Conservation (phyloP, 2,888 invertebrate species). For the Poecilus cupreus region DNA sequence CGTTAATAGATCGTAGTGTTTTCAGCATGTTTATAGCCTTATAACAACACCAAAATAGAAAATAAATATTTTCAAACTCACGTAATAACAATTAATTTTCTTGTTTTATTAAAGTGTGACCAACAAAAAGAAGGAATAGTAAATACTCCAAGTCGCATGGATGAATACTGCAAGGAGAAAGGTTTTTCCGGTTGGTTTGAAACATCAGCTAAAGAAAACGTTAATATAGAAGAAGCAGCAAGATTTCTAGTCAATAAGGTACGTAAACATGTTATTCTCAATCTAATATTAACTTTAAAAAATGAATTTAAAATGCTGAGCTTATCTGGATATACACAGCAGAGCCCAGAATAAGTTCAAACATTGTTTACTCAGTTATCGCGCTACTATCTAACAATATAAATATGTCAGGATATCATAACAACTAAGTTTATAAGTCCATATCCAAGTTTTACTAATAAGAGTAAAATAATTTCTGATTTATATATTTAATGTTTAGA, state of each 20-base stretch:
- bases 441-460: too few relatives aligned
- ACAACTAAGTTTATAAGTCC: background rate
- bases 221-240: slow-evolving; percentile 97
- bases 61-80: too few relatives aligned
- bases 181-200: slow-evolving; percentile 97
- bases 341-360: slow-evolving; percentile 39
- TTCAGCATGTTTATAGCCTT: too few relatives aligned
- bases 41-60: too few relatives aligned
- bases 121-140: slow-evolving; percentile 92
- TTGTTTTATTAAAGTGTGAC: slow-evolving; percentile 82
- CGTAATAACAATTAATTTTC: background rate
- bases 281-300: slow-evolving; percentile 3
- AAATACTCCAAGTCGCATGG: slow-evolving; percentile 89
- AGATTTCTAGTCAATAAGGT: slow-evolving; percentile 94
- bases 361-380: slow-evolving; percentile 11
- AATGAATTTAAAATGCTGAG: slow-evolving; percentile 38
- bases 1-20: too few relatives aligned
- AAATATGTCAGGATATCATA: slow-evolving; percentile 19
- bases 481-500: slow-evolving; percentile 74
- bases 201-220: slow-evolving; percentile 96
- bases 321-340: slow-evolving; percentile 34
- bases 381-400: background rate
- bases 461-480: background rate
- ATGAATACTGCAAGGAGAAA: slow-evolving; percentile 93
- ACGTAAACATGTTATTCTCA: slow-evolving; percentile 41